Evolutionary conservation across 2,888 invertebrate genomes (phyloP).

Genomic region (Andrena dorsata): DNA sequence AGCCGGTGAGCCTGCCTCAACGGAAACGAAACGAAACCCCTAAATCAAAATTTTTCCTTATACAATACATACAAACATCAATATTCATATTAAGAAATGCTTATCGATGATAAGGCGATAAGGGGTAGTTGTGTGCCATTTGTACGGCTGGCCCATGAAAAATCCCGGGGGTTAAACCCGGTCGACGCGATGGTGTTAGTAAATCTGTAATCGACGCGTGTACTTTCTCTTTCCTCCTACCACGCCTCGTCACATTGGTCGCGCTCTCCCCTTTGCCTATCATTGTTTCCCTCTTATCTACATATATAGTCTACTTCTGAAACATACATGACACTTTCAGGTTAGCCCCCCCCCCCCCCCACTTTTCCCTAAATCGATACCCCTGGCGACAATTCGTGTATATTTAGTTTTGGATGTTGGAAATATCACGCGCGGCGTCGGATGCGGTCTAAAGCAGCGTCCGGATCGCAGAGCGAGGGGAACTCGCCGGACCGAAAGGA

Average conservation of each 20-base stretch:
- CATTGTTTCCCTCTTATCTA: background rate
- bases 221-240: constrained; percentile 35
- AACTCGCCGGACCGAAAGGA: background rate
- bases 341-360: too few relatives aligned
- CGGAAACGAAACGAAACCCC: too few relatives aligned
- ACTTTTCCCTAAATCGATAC: background rate
- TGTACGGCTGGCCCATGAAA: background rate
- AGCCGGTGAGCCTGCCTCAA: too few relatives aligned
- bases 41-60: too few relatives aligned
- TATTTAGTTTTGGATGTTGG: too few relatives aligned
- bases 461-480: background rate
- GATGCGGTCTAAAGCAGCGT: background rate
- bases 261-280: background rate
- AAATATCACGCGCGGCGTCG: too few relatives aligned
- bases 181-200: constrained; percentile 16
- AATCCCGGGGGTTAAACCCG: constrained; percentile 25
- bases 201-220: constrained; percentile 6
- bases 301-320: background rate
- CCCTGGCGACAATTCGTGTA: too few relatives aligned
- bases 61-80: background rate
- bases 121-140: too few relatives aligned
- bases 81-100: background rate
- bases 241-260: background rate
- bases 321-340: too few relatives aligned
- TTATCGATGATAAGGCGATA: background rate